These are phyloP conservation scores for Meloe dianella DNA, from an alignment of 2,888 invertebrate genomes.

Conservation along the genomic window DNA sequence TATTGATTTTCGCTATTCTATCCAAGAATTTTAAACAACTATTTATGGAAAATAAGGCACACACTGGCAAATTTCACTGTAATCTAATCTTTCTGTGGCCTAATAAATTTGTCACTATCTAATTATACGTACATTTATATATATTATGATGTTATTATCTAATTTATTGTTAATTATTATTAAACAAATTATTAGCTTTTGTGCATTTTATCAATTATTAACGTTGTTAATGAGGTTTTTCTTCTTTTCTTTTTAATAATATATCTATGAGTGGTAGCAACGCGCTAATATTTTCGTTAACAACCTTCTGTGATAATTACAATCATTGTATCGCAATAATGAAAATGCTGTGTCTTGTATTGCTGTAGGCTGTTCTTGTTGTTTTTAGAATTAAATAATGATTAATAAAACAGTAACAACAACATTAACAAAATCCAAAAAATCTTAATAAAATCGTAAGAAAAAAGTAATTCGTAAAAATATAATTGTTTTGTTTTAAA, in stretches of 20 bases:
- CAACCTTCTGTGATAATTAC: slow-evolving; percentile 61
- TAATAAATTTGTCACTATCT: slow-evolving; percentile 24
- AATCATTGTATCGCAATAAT: slow-evolving; percentile 61
- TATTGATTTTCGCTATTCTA: not conserved
- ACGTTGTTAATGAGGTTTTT: not conserved
- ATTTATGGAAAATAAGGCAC: not conserved
- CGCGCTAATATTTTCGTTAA: slow-evolving; percentile 48
- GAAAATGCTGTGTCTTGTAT: slow-evolving; percentile 60
- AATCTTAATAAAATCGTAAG: slow-evolving; percentile 5
- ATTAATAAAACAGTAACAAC: slow-evolving; percentile 11
- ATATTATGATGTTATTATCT: not conserved
- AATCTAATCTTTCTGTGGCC: slow-evolving; percentile 25
- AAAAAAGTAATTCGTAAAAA: slow-evolving; percentile 14
- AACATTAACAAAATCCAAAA: slow-evolving; percentile 16
- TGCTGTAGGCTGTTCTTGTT: slow-evolving; percentile 57
- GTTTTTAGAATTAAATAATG: slow-evolving; percentile 42
- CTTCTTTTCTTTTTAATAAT: not conserved
- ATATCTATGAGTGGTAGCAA: slow-evolving; percentile 30
- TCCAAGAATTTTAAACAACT: not conserved
- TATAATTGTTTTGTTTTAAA: slow-evolving; percentile 38
- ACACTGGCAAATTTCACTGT: not conserved
- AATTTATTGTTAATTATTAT: not conserved
- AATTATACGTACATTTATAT: not conserved
- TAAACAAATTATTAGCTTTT: not conserved
- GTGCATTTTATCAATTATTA: not conserved